Evolutionary conservation across 1,140 invertebrate species (phyloP).

Genomic region (Ganaspis sp.): DNA sequence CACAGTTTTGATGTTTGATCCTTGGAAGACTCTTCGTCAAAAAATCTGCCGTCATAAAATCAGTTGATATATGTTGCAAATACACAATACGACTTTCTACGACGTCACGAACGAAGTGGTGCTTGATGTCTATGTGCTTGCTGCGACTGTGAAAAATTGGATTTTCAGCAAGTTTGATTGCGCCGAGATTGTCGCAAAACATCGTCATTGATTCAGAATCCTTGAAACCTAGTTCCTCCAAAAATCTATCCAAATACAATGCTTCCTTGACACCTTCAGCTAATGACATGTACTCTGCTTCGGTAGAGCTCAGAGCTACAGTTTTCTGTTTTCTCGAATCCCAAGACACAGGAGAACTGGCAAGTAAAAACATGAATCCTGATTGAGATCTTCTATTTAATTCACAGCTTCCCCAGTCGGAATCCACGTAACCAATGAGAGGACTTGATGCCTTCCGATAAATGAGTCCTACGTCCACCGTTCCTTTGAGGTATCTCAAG

Average conservation of each 20-base stretch:
- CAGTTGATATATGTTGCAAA: background rate
- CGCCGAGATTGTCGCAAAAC: background rate
- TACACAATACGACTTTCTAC: background rate
- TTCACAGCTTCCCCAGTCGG: conserved; percentile 50
- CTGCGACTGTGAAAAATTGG: background rate
- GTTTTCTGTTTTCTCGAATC: conserved; percentile 48
- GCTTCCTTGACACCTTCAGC: conserved; percentile 43
- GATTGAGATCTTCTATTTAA: conserved; percentile 49
- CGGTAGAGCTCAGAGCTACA: conserved; percentile 46
- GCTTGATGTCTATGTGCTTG: background rate
- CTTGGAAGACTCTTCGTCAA: background rate
- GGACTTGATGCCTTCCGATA: conserved; percentile 33
- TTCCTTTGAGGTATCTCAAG: conserved; percentile 62
- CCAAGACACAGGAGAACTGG: conserved; percentile 46
- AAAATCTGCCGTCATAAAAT: background rate
- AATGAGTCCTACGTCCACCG: conserved; percentile 47
- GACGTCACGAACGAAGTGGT: background rate
- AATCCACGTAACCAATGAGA: conserved; percentile 38
- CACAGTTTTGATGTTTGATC: background rate
- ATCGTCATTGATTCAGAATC: background rate
- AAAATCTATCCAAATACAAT: conserved; percentile 41
- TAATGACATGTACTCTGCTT: conserved; percentile 52
- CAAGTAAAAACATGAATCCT: conserved; percentile 41
- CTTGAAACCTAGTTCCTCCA: conserved; percentile 29
- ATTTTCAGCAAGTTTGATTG: background rate